phyloP scores from a whole-genome alignment of 2,797 vertebrate genomes.

The Gallinago nigripennis region DNA sequence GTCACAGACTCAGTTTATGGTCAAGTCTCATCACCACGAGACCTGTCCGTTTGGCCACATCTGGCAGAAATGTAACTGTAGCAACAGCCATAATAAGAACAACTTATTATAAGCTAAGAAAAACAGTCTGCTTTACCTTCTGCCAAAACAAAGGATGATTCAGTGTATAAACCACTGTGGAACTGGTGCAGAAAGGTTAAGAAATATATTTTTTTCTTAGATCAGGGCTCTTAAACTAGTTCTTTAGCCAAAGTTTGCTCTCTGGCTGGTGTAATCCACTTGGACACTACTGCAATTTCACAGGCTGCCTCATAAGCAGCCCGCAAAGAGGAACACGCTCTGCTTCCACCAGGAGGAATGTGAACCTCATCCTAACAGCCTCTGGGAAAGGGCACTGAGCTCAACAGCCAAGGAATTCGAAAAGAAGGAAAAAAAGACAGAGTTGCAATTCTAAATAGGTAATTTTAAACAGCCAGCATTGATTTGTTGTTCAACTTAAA shows the following conservation, averaged over 20 bases:
- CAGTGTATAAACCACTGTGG: conserved; percentile 96
- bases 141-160: conserved; percentile 93
- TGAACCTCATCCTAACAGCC: background rate
- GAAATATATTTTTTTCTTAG: conserved; percentile 47
- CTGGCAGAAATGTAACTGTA: background rate
- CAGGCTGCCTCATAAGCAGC: background rate
- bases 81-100: background rate
- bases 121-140: conserved; percentile 84
- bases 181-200: conserved; percentile 89
- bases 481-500: background rate
- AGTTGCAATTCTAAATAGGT: background rate
- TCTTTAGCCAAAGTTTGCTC: background rate
- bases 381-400: background rate
- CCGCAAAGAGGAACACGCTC: background rate
- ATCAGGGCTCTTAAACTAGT: background rate
- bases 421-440: background rate
- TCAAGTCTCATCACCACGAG: background rate
- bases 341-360: background rate
- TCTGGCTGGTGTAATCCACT: background rate
- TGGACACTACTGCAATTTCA: background rate
- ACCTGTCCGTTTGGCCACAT: background rate
- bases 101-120: background rate
- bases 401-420: background rate
- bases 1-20: background rate
- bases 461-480: too few relatives aligned